Evolutionary conservation across 2,797 vertebrate species (phyloP).

Genomic region (Rhinogobio ventralis): DNA sequence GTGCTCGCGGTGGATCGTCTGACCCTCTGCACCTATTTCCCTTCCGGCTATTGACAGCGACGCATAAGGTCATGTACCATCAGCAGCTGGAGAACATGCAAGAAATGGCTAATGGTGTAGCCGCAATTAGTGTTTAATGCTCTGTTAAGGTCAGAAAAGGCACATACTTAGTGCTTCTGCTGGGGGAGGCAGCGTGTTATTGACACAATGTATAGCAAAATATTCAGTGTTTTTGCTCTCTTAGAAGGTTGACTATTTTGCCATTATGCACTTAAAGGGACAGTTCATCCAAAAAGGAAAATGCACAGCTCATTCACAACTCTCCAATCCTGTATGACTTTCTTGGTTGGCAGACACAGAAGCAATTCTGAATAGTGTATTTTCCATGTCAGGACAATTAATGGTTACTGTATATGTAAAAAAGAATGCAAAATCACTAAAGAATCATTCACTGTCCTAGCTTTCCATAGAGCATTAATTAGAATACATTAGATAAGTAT

Average conservation of each 20-base stretch:
- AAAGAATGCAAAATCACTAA: not conserved
- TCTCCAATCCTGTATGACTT: not conserved
- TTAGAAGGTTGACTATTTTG: not conserved
- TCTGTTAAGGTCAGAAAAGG: constrained; percentile 6
- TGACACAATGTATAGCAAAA: constrained; percentile 1
- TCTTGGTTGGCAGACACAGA: not conserved
- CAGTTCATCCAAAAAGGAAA: not conserved
- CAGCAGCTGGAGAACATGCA: constrained; percentile 6
- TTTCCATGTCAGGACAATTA: not conserved
- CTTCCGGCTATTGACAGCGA: constrained; percentile 5
- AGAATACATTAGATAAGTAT: not conserved
- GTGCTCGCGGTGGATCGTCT: not conserved
- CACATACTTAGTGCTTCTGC: constrained; percentile 2
- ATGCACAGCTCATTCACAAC: not conserved
- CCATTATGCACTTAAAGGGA: not conserved
- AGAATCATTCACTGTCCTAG: not conserved
- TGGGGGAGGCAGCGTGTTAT: constrained; percentile 2
- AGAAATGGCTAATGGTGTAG: not conserved
- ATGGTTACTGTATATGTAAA: not conserved
- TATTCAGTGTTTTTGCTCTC: not conserved
- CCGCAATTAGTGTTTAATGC: constrained; percentile 16
- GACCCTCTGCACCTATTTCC: constrained; percentile 9
- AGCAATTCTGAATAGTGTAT: not conserved
- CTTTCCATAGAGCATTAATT: not conserved
- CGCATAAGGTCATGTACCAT: constrained; percentile 24